A percentile compares a stretch with the other conserved stretches of the same genome.
Evolutionary conservation across 2,888 invertebrate genomes (phyloP).

Genomic region (Mimas tiliae): DNA sequence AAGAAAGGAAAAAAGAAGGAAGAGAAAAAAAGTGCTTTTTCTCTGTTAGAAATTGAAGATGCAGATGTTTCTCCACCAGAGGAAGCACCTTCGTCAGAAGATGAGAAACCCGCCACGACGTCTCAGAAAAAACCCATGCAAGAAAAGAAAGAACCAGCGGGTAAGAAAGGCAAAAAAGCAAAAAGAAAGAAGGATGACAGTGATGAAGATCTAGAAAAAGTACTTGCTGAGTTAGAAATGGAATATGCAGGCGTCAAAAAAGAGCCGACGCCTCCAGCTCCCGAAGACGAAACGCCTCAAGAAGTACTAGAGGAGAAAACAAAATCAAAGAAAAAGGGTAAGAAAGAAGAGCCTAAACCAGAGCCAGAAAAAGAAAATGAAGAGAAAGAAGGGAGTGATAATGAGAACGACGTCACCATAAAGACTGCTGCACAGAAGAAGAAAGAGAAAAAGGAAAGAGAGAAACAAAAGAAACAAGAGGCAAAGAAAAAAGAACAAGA

Average conservation of each 20-base stretch:
- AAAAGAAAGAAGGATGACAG: constrained; percentile 91
- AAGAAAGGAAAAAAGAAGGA: constrained; percentile 73
- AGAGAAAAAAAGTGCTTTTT: constrained; percentile 86
- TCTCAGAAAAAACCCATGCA: constrained; percentile 1
- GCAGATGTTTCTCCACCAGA: constrained; percentile 79
- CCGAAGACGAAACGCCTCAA: constrained; percentile 63
- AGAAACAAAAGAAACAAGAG: constrained; percentile 89
- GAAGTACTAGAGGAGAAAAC: constrained; percentile 70
- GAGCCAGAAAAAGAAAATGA: constrained; percentile 61
- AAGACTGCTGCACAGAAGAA: constrained; percentile 95
- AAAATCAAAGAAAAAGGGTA: constrained; percentile 72
- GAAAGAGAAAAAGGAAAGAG: constrained; percentile 94
- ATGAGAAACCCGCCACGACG: constrained; percentile 58
- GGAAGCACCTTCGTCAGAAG: constrained; percentile 75
- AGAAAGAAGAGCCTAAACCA: constrained; percentile 63
- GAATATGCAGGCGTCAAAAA: constrained; percentile 89
- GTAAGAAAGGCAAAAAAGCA: constrained; percentile 89
- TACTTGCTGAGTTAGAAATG: constrained; percentile 92
- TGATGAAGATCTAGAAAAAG: constrained; percentile 93
- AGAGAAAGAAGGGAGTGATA: constrained; percentile 77
- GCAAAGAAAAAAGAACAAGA: constrained; percentile 85
- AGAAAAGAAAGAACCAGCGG: constrained; percentile 66
- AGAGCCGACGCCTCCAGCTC: constrained; percentile 67
- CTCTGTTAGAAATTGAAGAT: constrained; percentile 88
- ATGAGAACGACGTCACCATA: constrained; percentile 86